phyloP scores from a whole-genome alignment of 2,888 invertebrate species.

The Cephus rjabovi region DNA sequence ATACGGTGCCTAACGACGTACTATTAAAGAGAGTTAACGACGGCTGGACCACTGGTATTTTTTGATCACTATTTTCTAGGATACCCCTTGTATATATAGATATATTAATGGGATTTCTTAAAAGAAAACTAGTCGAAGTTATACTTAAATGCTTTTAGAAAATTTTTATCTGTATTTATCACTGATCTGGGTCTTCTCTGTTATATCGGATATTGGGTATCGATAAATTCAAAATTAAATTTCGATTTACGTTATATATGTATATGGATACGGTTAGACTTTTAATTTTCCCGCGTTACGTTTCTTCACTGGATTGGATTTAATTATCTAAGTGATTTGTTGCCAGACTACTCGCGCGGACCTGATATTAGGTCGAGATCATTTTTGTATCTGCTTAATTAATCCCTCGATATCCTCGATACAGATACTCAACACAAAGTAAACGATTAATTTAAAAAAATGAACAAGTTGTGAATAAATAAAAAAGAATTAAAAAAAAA shows the following conservation, averaged over 20 bases:
- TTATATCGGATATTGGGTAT: background rate
- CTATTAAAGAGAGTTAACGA: conserved; percentile 61
- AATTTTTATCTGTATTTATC: background rate
- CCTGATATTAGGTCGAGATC: conserved; percentile 40
- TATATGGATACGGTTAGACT: background rate
- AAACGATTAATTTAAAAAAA: no score
- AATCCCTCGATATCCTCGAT: conserved; percentile 35
- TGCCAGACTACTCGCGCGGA: conserved; percentile 24
- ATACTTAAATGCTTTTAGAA: background rate
- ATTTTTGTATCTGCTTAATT: conserved; percentile 46
- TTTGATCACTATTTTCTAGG: conserved; percentile 34
- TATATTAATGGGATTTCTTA: background rate
- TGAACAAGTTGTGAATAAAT: no score
- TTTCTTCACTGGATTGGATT: conserved; percentile 24
- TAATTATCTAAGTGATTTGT: conserved; percentile 46
- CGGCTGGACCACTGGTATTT: conserved; percentile 22
- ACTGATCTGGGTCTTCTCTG: background rate
- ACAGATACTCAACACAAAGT: background rate
- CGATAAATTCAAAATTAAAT: conserved; percentile 24
- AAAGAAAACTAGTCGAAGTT: background rate
- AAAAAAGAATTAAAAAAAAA: background rate
- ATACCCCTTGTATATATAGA: background rate
- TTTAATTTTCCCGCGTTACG: conserved; percentile 18
- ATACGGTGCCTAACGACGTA: conserved; percentile 58
- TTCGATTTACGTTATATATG: conserved; percentile 20